Evolutionary conservation across 1,140 invertebrate genomes (phyloP), one percentile per base, ranked within the genome.

Genomic region (Drosophila hydei): DNA sequence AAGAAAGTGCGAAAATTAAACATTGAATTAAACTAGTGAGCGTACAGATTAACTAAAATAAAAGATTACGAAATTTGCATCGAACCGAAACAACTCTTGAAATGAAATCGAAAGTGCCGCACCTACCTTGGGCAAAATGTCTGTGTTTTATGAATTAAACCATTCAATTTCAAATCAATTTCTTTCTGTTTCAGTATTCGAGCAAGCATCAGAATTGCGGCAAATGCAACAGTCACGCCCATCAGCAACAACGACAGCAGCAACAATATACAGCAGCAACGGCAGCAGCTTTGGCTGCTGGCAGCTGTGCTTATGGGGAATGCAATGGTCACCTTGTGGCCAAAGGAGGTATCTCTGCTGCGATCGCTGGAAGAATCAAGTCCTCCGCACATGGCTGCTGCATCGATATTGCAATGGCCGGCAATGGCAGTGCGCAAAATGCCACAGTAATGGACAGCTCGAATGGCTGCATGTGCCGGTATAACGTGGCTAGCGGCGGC

Each of bases 381-480:
- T 50, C 63, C 11, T 14, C 45, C 5, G 8, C 33, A 25, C 40
- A 42, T 38, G 11, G 19, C 42, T 60, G 69, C 27, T 72, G 69
- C 38, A 59, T 23, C 4, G 59, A 63, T 6, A 16, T 9, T 18
- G 56, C 52, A 33, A 30, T 25, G 16, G 50, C 12, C 6, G 7
- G 11, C 33, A 4, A 9, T 6, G 30, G 7, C 59, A 47, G 42
- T 19, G 19, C 19, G 4, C 23, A 4, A 0, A 12, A 12, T 6
- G 6, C 19, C 4, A 7, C 43, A 5, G 11, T 12, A n/a, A 6
- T 21, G 19, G 19, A 21, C 16, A 50, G 21, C 40, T 27, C 47
- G 6, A 51, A 27, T 36, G 79, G 91, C 45, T 91, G 75, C 92
- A 92, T 79, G 62, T 90, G 65, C 54, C 89, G 51, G 79, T 90